Evolutionary conservation across 2,797 vertebrate species (phyloP).

Genomic region (Limosa lapponica): DNA sequence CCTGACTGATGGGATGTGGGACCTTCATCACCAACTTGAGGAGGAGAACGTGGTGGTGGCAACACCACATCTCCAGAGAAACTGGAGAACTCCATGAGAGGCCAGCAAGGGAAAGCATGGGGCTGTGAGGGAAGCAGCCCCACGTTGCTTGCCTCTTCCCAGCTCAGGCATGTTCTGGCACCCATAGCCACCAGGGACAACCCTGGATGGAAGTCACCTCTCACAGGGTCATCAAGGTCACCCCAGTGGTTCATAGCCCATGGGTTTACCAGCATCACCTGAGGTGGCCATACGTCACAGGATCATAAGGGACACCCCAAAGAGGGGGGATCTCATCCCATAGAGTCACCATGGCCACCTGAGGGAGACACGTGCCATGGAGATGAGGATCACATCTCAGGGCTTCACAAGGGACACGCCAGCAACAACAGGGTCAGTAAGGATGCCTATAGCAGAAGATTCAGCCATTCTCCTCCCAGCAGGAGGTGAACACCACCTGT

Average conservation of each 20-base stretch:
- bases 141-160: accelerated
- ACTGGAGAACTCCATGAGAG: not conserved
- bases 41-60: not conserved
- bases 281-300: not conserved
- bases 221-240: not conserved
- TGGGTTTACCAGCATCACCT: not conserved
- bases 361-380: not conserved
- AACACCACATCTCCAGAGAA: not conserved
- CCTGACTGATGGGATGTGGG: not conserved
- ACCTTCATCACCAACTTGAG: not conserved
- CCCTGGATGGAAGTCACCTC: not conserved
- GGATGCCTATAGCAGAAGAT: not conserved
- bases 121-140: not conserved
- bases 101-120: not conserved
- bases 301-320: not conserved
- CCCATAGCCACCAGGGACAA: not conserved
- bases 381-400: not conserved
- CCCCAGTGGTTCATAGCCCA: not conserved
- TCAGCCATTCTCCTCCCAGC: not conserved
- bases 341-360: not conserved
- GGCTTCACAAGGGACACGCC: not conserved
- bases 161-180: not conserved
- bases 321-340: not conserved
- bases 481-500: not conserved
- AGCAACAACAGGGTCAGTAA: not conserved